A percentile compares a stretch with the other conserved stretches of the same genome.
Conservation (phyloP, 2,888 invertebrate genomes). For the Gryllus longicercus region DNA sequence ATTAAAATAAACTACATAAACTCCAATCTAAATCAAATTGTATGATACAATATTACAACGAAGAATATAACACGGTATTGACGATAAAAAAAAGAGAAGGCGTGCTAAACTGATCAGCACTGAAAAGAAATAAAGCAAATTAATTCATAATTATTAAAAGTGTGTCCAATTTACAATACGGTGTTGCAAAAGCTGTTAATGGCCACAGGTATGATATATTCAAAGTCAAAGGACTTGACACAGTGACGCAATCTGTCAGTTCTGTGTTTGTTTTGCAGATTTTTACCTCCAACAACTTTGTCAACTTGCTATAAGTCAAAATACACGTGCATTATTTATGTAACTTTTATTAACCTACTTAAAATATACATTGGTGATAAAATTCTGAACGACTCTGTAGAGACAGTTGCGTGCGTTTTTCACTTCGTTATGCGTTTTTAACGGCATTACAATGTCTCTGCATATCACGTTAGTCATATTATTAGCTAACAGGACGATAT, state of each 20-base stretch:
- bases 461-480: too few species aligned
- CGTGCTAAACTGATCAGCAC: too few species aligned
- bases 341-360: too few species aligned
- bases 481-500: too few species aligned
- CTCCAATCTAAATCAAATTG: slow-evolving; percentile 26
- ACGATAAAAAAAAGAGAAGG: slow-evolving; percentile 32
- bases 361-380: too few species aligned
- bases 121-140: slow-evolving; percentile 23
- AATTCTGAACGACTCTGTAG: too few species aligned
- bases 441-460: too few species aligned
- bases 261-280: not conserved
- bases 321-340: too few species aligned
- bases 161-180: slow-evolving; percentile 25
- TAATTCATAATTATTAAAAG: slow-evolving; percentile 25
- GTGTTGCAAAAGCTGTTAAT: slow-evolving; percentile 18
- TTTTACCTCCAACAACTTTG: too few species aligned
- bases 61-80: slow-evolving; percentile 35
- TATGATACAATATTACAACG: slow-evolving; percentile 33
- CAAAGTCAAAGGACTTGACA: not conserved
- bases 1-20: slow-evolving; percentile 22
- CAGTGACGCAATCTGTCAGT: not conserved
- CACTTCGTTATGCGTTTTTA: too few species aligned
- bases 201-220: not conserved
- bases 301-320: too few species aligned
- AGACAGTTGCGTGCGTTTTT: too few species aligned